Base-by-base conservation (phyloP, 2,113 vertebrate genomes). In the Gavialis gangeticus region DNA sequence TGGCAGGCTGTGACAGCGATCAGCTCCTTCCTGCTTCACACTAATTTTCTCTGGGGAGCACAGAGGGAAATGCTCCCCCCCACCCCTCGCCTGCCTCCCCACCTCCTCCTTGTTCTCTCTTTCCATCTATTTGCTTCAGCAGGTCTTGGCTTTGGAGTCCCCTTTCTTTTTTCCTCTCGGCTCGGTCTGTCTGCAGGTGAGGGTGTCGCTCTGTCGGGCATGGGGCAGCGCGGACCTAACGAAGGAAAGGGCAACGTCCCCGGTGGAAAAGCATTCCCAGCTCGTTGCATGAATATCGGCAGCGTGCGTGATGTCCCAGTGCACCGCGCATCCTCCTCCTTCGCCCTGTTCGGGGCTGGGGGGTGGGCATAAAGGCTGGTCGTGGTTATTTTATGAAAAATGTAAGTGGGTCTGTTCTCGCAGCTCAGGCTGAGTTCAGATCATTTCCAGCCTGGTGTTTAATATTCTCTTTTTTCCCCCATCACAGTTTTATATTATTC, bases 401-500 rank as follows among this genome's bases (percentile, higher is more conserved):
- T 55, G 55, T 85, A 88, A 2, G 2, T 60, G 79, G 82, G 71
- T 93, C 86, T 97, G 91, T 96, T 93, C 80, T 90, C 76, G 77
- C 83, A 84, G 79, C 82, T 94, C 92, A 80, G 79, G 69, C 95
- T 89, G 86, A 96, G 94, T 3, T 1, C 75, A 73, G 84, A 86
- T 94, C 88, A 95, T 95, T 97, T 94, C 94, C 94, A 93, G 92
- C 71, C 86, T 78, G 81, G 93, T 95, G 95, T 97, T 96, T 96
- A 95, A 94, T 96, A 96, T 96, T 97, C 96, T 92, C 97, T 97
- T 97, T 97, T 94, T 95, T 92, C 91, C 86, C 96, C 80, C 85
- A 96, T 97, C 94, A 96, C 96, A 58, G 94, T 96, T 97, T 97
- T 96, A 91, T 96, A 95, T 97, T 96, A 97, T 96, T 97, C 97